Base-by-base conservation (phyloP, 2,797 vertebrate species). In the Lates japonicus region DNA sequence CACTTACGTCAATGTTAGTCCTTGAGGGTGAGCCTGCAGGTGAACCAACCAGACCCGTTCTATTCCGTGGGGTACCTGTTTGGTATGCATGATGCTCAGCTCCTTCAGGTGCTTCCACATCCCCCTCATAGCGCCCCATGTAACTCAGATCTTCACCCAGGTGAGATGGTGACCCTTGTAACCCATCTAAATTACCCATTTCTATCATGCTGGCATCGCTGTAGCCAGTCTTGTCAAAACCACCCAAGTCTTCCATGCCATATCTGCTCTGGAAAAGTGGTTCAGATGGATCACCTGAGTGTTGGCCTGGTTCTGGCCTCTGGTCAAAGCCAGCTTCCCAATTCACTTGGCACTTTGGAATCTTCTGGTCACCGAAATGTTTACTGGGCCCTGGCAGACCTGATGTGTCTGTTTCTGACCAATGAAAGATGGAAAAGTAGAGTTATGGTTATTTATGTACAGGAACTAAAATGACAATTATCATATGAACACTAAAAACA, bases 231-330 rank as follows among this genome's bases (percentile, higher is more conserved):
- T 94, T 94, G 57, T 91, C 88, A 68, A 92, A 93, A 59, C 86
- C 84, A 20, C 83, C 77, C 29, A 95, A 75, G 54, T 93, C 92
- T n/a, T 94, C 94, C 83, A 94, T 83, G 39, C 74, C 74, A 61
- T 93, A 95, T 41, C 90, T 90, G 79, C 77, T 88, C 72, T 93
- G 92, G 64, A 93, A 95, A 58, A 92, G 76, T n/a, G 90, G 70
- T 42, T 91, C 90, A 37, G 89, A 87, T 12, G 86, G 80, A 55
- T 91, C 86, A 46, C 73, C 82, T 0, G 90, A 78, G 22, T 88
- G 90, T 16, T 86, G 88, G 46, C 78, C 90, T 57, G 86, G 82
- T 35, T 92, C 88, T n/a, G 87, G 60, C 13, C 74, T 91, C 55
- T 93, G 93, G 67, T 85, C 84, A 54, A 93, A 89, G 61, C 89